A percentile compares a stretch with the other conserved stretches of the same genome.
phyloP scores from a whole-genome alignment of 2,888 invertebrate species.

The Sinodicranocentrus sp. region DNA sequence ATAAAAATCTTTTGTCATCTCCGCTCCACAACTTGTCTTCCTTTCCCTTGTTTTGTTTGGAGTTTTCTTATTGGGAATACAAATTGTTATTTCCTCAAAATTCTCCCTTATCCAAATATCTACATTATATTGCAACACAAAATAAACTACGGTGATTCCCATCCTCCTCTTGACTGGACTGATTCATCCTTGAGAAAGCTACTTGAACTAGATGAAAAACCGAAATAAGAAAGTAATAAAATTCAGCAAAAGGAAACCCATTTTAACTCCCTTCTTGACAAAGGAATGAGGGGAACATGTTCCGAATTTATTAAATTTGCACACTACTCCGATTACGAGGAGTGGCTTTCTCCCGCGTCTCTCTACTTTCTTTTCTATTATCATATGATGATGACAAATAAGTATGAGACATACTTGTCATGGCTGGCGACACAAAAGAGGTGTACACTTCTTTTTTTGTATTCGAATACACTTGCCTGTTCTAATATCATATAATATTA shows the following conservation, averaged over 20 bases:
- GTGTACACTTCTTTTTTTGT: conserved; percentile 6
- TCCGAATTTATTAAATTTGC: conserved; percentile 36
- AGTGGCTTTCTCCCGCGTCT: neutral
- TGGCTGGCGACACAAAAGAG: neutral
- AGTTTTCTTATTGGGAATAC: no score
- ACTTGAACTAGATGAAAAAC: no score
- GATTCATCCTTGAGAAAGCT: no score
- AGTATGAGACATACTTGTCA: neutral
- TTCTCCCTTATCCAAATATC: no score
- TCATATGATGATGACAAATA: conserved; percentile 19
- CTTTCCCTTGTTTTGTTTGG: no score
- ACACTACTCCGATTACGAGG: neutral
- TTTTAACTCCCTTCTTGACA: neutral
- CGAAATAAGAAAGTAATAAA: conserved; percentile 2
- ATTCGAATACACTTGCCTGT: neutral
- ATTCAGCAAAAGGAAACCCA: neutral
- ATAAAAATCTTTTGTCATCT: conserved; percentile 8
- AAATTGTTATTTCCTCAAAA: no score
- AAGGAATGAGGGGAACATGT: conserved; percentile 18
- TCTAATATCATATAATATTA: neutral
- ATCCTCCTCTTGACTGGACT: no score
- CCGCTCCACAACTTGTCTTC: neutral
- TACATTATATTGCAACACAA: no score
- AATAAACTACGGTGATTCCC: no score
- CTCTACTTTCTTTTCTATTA: conserved; percentile 6